Base-by-base conservation (phyloP, 2,888 invertebrate species). In the Trissonchulus latispiculum region DNA sequence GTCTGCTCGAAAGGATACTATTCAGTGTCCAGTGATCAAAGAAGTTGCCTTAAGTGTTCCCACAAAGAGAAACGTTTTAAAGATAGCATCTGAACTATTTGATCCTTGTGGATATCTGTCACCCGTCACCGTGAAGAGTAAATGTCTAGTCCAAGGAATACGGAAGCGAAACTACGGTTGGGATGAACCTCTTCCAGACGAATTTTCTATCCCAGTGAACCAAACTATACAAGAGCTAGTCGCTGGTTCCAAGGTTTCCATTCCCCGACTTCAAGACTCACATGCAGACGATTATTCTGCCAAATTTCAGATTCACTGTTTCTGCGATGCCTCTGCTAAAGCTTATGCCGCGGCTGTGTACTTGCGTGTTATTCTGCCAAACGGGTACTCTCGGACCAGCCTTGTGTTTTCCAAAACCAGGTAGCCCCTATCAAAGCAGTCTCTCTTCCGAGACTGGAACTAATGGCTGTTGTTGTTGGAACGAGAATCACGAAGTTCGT, bases 21-120 rank as follows among this genome's bases (percentile, higher is more conserved):
- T n/a, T n/a, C n/a, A n/a, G n/a, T n/a, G n/a, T n/a, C n/a, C n/a
- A n/a, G n/a, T n/a, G n/a, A n/a, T n/a, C n/a, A n/a, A n/a, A n/a
- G n/a, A n/a, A n/a, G n/a, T n/a, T n/a, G n/a, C 8, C 64, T 15
- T 28, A 1, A 23, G 35, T 8, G 35, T 37, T 2, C 8, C 36
- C 0, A 75, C 75, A 1, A 76, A 76, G 33, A 36, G 76, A 0
- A 48, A 61, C 0, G 32, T 72, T 3, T 48, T 76, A 3, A 32
- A 67, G 8, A 29, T 35, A 2, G 36, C 69, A 48, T 76, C 76
- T 0, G 35, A 32, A 3, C 35, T 71, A 15, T 76, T 61, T 62
- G 76, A 76, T 61, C 76, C 76, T 0, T 32, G 71, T 3, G 75
- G 76, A 67, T 32, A 70, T 2, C 18, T 75, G 1, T 29, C 35